Conservation (phyloP, 2,113 vertebrate genomes). For the Crotalus viridis region DNA sequence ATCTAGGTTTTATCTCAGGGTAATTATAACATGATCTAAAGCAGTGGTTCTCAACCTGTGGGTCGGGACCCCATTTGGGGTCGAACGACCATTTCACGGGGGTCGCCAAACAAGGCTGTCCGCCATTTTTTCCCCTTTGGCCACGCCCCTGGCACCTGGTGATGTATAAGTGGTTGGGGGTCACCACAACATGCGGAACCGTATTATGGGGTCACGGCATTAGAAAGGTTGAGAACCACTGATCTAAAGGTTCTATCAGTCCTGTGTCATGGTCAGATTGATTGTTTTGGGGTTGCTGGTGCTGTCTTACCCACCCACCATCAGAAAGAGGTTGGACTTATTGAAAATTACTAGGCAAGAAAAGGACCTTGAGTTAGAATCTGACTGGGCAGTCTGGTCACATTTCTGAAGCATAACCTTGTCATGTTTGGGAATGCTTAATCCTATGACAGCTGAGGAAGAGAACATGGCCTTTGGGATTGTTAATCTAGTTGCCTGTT, state of each 20-base stretch:
- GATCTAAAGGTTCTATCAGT: not conserved
- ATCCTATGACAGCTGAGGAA: not conserved
- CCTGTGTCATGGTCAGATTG: not conserved
- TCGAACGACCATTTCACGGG: no score
- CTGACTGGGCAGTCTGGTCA: not conserved
- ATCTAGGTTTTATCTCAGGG: not conserved
- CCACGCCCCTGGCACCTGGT: no score
- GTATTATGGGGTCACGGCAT: no score
- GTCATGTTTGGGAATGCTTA: not conserved
- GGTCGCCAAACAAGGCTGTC: no score
- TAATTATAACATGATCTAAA: not conserved
- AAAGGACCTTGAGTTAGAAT: not conserved
- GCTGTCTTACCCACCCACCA: not conserved
- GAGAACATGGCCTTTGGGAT: not conserved
- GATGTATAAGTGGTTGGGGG: no score
- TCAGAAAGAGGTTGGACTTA: not conserved
- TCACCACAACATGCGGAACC: no score
- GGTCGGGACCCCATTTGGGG: no score
- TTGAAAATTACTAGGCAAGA: not conserved
- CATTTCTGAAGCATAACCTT: not conserved
- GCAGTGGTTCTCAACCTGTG: no score
- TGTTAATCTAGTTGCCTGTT: not conserved
- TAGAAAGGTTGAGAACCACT: no score
- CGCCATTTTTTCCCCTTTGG: no score
- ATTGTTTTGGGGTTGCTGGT: not conserved